Evolutionary conservation across 2,888 invertebrate genomes (phyloP), one percentile per base, ranked within the genome.

Genomic region (Brenthis daphne): DNA sequence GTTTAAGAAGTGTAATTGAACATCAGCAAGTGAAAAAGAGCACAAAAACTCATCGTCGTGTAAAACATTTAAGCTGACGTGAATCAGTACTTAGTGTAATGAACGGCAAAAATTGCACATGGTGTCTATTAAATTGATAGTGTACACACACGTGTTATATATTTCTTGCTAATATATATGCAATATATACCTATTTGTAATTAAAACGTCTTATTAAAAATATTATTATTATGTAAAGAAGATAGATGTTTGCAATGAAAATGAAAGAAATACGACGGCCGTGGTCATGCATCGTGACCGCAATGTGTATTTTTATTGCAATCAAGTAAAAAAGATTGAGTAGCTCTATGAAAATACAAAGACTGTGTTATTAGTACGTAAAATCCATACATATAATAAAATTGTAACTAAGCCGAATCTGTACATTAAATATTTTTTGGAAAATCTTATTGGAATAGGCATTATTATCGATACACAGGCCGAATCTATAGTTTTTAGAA

Each of bases 21-120:
- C 53, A 67, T 57, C 60, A 16, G 67, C 57, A 67, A 58, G 61
- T 70, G 60, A 67, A 72, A 20, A 72, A 67, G 63, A 67, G 37
- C 48, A 65, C 53, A 67, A 74, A 72, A 71, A 69, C 29, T 65
- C 58, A 67, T 65, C 64, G 16, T 64, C 56, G 51, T 60, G 68
- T 64, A 53, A 63, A 63, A 72, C 65, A 68, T 67, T 70, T 63
- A 68, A 69, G 69, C 69, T 55, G 67, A 69, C 57, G 65, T 72
- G 72, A 72, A 70, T 72, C 67, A 72, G 43, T 63, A 63, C 51
- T 66, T 64, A 65, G 56, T 43, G 57, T 68, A 67, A 68, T 63
- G 70, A 64, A 43, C 60, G 47, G 64, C 64, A 60, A 65, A 64
- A 67, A 63, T 48, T 14, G 48, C 58, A 48, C 48, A 48, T 48